phyloP scores from a whole-genome alignment of 2,113 vertebrate species.

The Sigmodon hispidus region DNA sequence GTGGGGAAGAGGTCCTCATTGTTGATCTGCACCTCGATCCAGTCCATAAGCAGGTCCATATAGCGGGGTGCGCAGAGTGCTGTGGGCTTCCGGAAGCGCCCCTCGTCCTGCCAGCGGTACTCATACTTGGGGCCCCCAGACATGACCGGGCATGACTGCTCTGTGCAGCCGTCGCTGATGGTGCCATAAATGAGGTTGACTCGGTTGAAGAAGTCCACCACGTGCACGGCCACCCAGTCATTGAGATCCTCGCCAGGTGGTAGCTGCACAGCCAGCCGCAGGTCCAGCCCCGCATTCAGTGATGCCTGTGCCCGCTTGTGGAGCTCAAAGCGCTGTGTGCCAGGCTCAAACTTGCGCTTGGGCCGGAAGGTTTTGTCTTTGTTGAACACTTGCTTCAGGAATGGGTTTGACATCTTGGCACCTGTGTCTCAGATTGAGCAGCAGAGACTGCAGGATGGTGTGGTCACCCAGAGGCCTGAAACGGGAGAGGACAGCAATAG shows the following conservation, averaged over 20 bases:
- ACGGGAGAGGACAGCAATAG: not conserved
- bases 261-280: slow-evolving; percentile 95
- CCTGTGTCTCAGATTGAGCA: not conserved
- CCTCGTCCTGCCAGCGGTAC: slow-evolving; percentile 98
- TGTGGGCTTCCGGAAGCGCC: slow-evolving; percentile 93
- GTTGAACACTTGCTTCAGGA: slow-evolving; percentile 98
- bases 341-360: slow-evolving; percentile 98
- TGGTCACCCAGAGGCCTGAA: slow-evolving; percentile 63
- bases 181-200: slow-evolving; percentile 99
- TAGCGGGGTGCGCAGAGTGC: slow-evolving; percentile 95
- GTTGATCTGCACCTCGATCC: slow-evolving; percentile 99
- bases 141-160: slow-evolving; percentile 95
- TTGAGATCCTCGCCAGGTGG: slow-evolving; percentile 94
- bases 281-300: slow-evolving; percentile 94
- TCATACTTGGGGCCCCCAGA: slow-evolving; percentile 97
- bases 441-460: not conserved
- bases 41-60: slow-evolving; percentile 99
- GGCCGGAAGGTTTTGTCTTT: slow-evolving; percentile 99
- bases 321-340: slow-evolving; percentile 96
- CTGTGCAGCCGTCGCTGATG: slow-evolving; percentile 95
- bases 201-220: slow-evolving; percentile 99
- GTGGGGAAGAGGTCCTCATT: slow-evolving; percentile 97
- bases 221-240: slow-evolving; percentile 98
- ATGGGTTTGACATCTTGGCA: slow-evolving; percentile 90
- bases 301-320: slow-evolving; percentile 98